Evolutionary conservation across 2,797 vertebrate genomes (phyloP).

Genomic region (Sebastiscus albofasciatus): DNA sequence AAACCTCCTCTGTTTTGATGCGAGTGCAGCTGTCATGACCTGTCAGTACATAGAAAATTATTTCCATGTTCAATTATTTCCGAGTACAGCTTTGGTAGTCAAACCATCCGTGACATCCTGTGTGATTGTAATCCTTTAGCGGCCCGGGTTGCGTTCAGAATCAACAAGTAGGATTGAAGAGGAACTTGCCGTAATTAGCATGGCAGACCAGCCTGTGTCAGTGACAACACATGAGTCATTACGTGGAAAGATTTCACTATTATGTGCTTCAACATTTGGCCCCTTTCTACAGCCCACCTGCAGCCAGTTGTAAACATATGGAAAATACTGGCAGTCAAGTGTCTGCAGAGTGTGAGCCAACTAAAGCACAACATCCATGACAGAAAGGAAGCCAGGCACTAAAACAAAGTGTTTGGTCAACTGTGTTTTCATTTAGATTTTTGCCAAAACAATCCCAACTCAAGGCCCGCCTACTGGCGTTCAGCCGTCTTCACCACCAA

Average conservation of each 20-base stretch:
- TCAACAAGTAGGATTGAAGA: slow-evolving; percentile 31
- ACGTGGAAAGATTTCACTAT: slow-evolving; percentile 11
- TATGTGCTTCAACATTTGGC: slow-evolving; percentile 7
- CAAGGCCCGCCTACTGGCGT: background rate
- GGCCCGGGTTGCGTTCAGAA: slow-evolving; percentile 17
- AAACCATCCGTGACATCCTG: slow-evolving; percentile 33
- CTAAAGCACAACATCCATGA: background rate
- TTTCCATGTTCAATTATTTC: slow-evolving; percentile 26
- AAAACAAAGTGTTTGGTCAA: background rate
- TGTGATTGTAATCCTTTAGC: slow-evolving; percentile 36
- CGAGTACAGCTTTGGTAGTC: slow-evolving; percentile 2
- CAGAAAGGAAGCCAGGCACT: background rate
- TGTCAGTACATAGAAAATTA: slow-evolving; percentile 1
- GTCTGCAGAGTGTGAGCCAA: background rate
- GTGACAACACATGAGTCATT: slow-evolving; percentile 37
- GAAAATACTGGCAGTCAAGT: slow-evolving; percentile 5
- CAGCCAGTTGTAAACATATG: slow-evolving; percentile 32
- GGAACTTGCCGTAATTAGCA: slow-evolving; percentile 26
- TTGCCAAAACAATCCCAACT: background rate
- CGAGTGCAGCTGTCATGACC: slow-evolving; percentile 15
- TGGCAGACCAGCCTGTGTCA: slow-evolving; percentile 9
- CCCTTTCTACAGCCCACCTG: background rate
- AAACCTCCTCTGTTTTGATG: slow-evolving; percentile 9
- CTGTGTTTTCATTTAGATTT: background rate
- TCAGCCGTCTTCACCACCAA: background rate